phyloP scores from a whole-genome alignment of 2,113 vertebrate species.

The Cavia aperea region DNA sequence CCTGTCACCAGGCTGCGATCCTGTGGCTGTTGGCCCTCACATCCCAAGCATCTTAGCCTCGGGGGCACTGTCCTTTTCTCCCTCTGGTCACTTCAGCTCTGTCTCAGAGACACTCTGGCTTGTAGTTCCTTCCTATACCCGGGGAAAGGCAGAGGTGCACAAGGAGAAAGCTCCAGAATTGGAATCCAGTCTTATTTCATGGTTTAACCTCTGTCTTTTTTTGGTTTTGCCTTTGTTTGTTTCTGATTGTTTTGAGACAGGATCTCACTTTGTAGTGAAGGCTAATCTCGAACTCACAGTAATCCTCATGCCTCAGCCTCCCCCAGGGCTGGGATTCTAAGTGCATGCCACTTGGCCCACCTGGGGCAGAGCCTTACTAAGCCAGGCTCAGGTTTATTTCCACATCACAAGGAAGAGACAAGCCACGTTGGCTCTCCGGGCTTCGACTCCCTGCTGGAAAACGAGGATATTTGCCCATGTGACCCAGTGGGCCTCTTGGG shows the following conservation, averaged over 20 bases:
- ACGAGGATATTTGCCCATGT: background rate
- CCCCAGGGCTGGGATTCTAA: background rate
- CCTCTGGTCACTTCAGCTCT: fast-evolving
- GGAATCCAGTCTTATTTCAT: background rate
- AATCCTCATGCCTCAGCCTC: background rate
- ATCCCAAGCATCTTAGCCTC: background rate
- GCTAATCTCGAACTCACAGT: background rate
- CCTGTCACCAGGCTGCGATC: background rate
- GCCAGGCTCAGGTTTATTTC: background rate
- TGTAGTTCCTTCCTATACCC: background rate
- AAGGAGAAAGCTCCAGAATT: background rate
- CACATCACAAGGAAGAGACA: background rate
- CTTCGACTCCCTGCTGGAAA: background rate
- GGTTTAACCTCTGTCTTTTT: background rate
- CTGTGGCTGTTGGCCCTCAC: background rate
- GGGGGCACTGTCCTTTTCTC: background rate
- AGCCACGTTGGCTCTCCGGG: background rate
- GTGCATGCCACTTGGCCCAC: background rate
- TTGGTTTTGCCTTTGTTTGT: background rate
- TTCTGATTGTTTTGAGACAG: background rate
- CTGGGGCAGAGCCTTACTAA: background rate
- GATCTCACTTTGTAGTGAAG: background rate
- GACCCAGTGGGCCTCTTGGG: background rate
- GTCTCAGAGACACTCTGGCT: background rate
- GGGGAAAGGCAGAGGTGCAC: background rate